A percentile compares a stretch with the other conserved stretches of the same genome.
Conservation (phyloP, 1,140 invertebrate species). For the Globodera ellingtonae region DNA sequence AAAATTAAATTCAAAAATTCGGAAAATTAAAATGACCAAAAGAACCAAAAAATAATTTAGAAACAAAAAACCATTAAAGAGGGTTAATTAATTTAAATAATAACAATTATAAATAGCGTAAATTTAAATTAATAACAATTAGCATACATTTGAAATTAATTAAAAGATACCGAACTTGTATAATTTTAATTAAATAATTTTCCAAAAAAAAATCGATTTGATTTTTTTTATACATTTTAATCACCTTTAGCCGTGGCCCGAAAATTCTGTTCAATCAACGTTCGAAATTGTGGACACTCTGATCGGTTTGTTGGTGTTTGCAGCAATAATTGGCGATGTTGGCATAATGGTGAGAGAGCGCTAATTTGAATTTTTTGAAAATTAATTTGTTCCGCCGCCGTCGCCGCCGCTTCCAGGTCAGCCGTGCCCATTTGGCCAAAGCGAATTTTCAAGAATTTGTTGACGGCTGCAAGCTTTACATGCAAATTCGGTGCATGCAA, state of each 20-base stretch:
- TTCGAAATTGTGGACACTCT: constrained; percentile 81
- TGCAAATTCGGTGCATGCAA: constrained; percentile 78
- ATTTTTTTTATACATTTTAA: background rate
- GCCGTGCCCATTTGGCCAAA: constrained; percentile 70
- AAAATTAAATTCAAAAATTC: background rate
- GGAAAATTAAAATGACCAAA: too few species aligned
- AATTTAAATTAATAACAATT: too few species aligned
- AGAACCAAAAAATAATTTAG: too few species aligned
- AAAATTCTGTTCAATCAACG: constrained; percentile 72
- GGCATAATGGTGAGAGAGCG: constrained; percentile 67
- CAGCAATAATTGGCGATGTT: constrained; percentile 85
- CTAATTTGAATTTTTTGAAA: background rate
- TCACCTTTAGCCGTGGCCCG: constrained; percentile 69
- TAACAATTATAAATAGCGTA: too few species aligned
- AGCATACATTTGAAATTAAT: too few species aligned
- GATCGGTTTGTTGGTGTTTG: constrained; percentile 79
- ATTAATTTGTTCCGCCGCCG: constrained; percentile 2
- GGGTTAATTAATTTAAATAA: too few species aligned
- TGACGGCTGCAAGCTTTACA: constrained; percentile 92
- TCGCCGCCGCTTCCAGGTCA: background rate
- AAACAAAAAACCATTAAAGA: too few species aligned
- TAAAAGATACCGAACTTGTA: too few species aligned
- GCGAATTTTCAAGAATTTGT: constrained; percentile 89
- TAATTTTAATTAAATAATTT: background rate
- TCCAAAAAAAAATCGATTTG: background rate